phyloP scores from a whole-genome alignment of 2,888 invertebrate species.

The Macroteleia sp. region DNA sequence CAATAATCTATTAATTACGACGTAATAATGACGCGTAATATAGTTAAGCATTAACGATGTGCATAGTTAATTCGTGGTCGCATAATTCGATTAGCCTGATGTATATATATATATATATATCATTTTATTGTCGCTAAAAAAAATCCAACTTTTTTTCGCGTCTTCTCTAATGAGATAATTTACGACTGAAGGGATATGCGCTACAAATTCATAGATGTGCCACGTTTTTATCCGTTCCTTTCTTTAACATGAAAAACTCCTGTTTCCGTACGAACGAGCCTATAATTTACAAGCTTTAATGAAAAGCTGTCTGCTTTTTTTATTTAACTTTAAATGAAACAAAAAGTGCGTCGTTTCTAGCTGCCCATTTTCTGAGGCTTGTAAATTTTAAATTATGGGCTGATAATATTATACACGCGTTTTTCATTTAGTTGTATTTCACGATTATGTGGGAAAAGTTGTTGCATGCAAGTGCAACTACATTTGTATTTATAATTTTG shows the following conservation, averaged over 20 bases:
- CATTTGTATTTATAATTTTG: no score
- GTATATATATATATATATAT: neutral
- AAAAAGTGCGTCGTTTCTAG: conserved; percentile 1
- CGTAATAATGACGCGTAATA: conserved; percentile 21
- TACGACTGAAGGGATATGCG: conserved; percentile 8
- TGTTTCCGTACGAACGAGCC: conserved; percentile 20
- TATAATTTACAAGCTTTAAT: conserved; percentile 28
- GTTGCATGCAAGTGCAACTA: no score
- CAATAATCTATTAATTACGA: conserved; percentile 35
- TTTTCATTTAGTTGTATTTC: no score
- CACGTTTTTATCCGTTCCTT: conserved; percentile 10
- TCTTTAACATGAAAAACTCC: conserved; percentile 7
- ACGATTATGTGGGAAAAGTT: no score
- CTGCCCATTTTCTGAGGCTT: neutral
- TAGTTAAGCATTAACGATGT: conserved; percentile 17
- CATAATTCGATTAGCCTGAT: conserved; percentile 20
- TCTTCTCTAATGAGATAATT: conserved; percentile 23
- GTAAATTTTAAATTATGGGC: no score
- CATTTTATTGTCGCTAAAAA: conserved; percentile 5
- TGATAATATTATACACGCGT: no score
- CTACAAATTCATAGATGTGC: conserved; percentile 18
- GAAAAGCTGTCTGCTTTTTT: conserved; percentile 20
- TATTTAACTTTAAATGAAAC: conserved; percentile 2
- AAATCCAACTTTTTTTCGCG: conserved; percentile 19
- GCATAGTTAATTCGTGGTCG: conserved; percentile 10